phyloP scores from a whole-genome alignment of 2,888 invertebrate genomes.

The Philhelius pedissequus region DNA sequence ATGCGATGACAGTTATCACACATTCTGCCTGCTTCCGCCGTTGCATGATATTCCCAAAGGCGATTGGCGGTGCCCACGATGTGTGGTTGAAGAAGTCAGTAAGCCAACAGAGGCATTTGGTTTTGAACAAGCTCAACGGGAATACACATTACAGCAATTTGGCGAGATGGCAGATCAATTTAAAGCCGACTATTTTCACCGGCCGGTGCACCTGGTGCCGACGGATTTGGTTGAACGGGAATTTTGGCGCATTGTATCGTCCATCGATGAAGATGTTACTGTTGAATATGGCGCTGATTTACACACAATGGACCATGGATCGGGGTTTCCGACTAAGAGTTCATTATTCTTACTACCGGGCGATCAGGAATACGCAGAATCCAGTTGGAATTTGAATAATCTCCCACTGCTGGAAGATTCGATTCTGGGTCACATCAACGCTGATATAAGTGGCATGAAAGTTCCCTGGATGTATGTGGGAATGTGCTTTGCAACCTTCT shows the following conservation, averaged over 20 bases:
- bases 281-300: constrained; percentile 99
- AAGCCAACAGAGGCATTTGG: constrained; percentile 98
- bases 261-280: constrained; percentile 97
- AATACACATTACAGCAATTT: constrained; percentile 97
- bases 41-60: constrained; percentile 95
- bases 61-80: constrained; percentile 98
- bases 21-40: constrained; percentile 97
- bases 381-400: constrained; percentile 99
- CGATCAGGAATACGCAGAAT: constrained; percentile 93
- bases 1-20: constrained; percentile 98
- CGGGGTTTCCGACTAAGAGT: constrained; percentile 93
- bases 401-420: constrained; percentile 96
- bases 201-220: constrained; percentile 95
- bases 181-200: constrained; percentile 98
- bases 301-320: constrained; percentile 98
- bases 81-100: constrained; percentile 93
- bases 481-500: constrained; percentile 99
- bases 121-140: constrained; percentile 96
- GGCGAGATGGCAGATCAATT: constrained; percentile 99
- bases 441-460: constrained; percentile 99
- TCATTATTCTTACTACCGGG: constrained; percentile 88
- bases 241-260: constrained; percentile 98
- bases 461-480: constrained; percentile 99
- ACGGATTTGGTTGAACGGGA: constrained; percentile 94
- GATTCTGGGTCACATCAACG: constrained; percentile 96